Evolutionary conservation across 2,888 invertebrate genomes (phyloP).

Genomic region (Scaptomyza reducta): DNA sequence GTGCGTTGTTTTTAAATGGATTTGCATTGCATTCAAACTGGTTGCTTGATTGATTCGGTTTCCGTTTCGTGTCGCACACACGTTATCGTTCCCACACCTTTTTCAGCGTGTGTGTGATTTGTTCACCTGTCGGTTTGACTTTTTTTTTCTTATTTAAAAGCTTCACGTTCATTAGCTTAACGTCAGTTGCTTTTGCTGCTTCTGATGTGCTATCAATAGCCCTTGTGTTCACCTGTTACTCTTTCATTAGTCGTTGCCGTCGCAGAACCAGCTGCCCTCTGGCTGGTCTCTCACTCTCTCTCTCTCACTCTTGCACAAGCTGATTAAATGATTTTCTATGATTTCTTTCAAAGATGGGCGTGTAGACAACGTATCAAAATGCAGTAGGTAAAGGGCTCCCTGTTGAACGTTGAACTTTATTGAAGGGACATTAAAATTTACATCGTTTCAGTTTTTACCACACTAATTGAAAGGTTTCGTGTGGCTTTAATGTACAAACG

Average conservation of each 20-base stretch:
- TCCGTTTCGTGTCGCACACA: not conserved
- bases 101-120: slow-evolving; percentile 14
- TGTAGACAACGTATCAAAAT: slow-evolving; percentile 15
- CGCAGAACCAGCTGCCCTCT: slow-evolving; percentile 15
- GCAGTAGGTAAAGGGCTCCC: slow-evolving; percentile 13
- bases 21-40: slow-evolving; percentile 62
- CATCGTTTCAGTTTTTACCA: slow-evolving; percentile 29
- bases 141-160: slow-evolving; percentile 62
- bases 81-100: slow-evolving; percentile 56
- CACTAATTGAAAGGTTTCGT: slow-evolving; percentile 51
- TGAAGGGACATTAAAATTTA: slow-evolving; percentile 23
- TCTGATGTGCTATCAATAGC: slow-evolving; percentile 39
- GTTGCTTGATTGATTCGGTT: slow-evolving; percentile 49
- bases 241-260: slow-evolving; percentile 45
- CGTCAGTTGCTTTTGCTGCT: slow-evolving; percentile 1
- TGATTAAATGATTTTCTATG: slow-evolving; percentile 33
- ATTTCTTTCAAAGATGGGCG: slow-evolving; percentile 20
- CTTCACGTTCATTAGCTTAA: slow-evolving; percentile 63
- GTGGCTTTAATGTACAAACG: slow-evolving; percentile 42
- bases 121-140: slow-evolving; percentile 33
- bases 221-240: slow-evolving; percentile 37
- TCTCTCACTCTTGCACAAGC: too few relatives aligned
- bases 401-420: slow-evolving; percentile 26
- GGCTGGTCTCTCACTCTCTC: not conserved
- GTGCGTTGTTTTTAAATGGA: slow-evolving; percentile 20